phyloP scores from a whole-genome alignment of 2,113 vertebrate genomes.

The Ursus arctos region DNA sequence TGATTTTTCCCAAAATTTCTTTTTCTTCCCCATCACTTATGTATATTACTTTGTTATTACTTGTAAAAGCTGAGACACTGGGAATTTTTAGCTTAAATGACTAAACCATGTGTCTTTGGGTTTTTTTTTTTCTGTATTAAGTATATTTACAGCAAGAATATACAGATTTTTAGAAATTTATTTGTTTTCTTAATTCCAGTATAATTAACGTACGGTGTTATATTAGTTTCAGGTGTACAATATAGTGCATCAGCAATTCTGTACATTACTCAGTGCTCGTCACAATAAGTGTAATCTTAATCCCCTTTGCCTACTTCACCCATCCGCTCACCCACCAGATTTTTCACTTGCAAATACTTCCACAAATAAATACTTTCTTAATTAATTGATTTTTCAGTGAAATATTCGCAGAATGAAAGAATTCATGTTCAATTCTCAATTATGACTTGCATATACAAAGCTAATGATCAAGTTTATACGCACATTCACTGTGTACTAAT shows the following conservation, averaged over 20 bases:
- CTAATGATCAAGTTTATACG: slow-evolving; percentile 32
- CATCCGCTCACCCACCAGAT: background rate
- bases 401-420: slow-evolving; percentile 49
- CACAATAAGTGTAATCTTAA: background rate
- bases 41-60: slow-evolving; percentile 27
- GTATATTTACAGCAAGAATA: background rate
- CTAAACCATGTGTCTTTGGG: slow-evolving; percentile 55
- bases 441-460: slow-evolving; percentile 58
- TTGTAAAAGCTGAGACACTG: slow-evolving; percentile 65
- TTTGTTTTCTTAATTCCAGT: background rate
- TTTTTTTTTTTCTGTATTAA: background rate
- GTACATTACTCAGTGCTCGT: background rate
- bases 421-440: slow-evolving; percentile 71
- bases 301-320: background rate
- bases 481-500: background rate
- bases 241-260: background rate
- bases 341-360: slow-evolving; percentile 73
- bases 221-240: background rate
- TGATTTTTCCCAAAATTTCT: slow-evolving; percentile 52
- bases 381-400: slow-evolving; percentile 71
- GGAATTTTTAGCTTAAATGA: slow-evolving; percentile 63
- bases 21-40: slow-evolving; percentile 53
- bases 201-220: background rate
- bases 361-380: slow-evolving; percentile 66
- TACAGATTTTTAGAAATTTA: background rate